Evolutionary conservation across 2,888 invertebrate species (phyloP).

Genomic region (Macrophya alboannulata): DNA sequence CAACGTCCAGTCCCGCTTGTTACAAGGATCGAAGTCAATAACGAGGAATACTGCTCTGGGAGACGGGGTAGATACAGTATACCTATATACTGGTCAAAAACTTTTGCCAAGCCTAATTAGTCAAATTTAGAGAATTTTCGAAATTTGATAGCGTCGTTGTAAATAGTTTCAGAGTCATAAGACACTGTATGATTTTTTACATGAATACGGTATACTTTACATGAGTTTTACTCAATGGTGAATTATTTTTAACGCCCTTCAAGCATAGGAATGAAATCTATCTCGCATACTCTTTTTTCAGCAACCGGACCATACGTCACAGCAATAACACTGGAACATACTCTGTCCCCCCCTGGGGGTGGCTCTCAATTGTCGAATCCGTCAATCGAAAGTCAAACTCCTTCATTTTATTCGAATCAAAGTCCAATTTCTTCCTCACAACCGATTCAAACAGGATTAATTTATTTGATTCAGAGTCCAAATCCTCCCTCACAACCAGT

Average conservation of each 20-base stretch:
- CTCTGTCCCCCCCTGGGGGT: constrained; percentile 72
- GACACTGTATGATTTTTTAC: too few species aligned
- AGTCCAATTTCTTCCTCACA: not conserved
- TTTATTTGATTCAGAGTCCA: not conserved
- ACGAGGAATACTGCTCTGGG: constrained; percentile 70
- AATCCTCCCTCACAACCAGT: not conserved
- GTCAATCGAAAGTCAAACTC: not conserved
- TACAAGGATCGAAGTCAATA: constrained; percentile 71
- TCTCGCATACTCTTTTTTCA: constrained; percentile 59
- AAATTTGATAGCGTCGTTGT: too few species aligned
- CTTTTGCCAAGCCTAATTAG: not conserved
- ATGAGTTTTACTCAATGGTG: too few species aligned
- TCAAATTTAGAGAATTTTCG: too few species aligned
- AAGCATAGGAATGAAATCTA: too few species aligned
- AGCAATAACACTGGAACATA: constrained; percentile 76
- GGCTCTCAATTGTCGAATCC: constrained; percentile 50
- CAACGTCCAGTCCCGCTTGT: constrained; percentile 72
- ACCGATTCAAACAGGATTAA: not conserved
- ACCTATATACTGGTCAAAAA: not conserved
- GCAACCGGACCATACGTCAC: constrained; percentile 72
- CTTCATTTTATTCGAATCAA: not conserved
- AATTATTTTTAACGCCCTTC: too few species aligned
- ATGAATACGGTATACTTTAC: not conserved
- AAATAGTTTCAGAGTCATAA: too few species aligned
- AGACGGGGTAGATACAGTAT: constrained; percentile 65